A percentile compares a stretch with the other conserved stretches of the same genome.
Conservation (phyloP, 2,797 vertebrate genomes). For the Oreortyx pictus region DNA sequence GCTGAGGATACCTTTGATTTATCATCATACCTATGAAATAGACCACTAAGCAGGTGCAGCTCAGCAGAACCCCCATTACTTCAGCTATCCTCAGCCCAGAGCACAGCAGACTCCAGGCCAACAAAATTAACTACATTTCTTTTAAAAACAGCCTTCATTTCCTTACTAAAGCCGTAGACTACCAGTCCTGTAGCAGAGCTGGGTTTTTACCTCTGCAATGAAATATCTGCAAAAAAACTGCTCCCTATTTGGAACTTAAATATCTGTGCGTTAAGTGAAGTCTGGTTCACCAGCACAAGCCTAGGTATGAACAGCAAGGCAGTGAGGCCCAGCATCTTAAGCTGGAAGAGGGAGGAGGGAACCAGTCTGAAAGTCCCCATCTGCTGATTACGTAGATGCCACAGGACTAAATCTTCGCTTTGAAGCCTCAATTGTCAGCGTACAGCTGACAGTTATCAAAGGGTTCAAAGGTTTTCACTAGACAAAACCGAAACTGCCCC, state of each 20-base stretch:
- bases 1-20: neutral
- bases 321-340: no score
- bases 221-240: neutral
- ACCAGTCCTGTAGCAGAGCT: neutral
- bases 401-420: neutral
- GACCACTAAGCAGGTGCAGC: neutral
- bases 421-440: neutral
- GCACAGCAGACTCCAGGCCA: neutral
- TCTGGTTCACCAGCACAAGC: neutral
- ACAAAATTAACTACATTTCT: neutral
- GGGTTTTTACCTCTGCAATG: neutral
- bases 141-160: conserved; percentile 12
- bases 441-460: neutral
- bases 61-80: neutral
- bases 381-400: neutral
- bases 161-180: neutral
- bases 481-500: neutral
- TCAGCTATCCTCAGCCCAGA: neutral
- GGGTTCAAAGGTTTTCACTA: neutral
- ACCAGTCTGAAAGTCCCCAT: neutral
- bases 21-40: rapidly evolving
- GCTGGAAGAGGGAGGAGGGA: neutral
- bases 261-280: neutral
- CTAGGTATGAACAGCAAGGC: neutral
- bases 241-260: neutral